Percentiles rank a stretch among this genome's conserved stretches.
Evolutionary conservation across 2,888 invertebrate genomes (phyloP).

Genomic region (Netelia melanura): DNA sequence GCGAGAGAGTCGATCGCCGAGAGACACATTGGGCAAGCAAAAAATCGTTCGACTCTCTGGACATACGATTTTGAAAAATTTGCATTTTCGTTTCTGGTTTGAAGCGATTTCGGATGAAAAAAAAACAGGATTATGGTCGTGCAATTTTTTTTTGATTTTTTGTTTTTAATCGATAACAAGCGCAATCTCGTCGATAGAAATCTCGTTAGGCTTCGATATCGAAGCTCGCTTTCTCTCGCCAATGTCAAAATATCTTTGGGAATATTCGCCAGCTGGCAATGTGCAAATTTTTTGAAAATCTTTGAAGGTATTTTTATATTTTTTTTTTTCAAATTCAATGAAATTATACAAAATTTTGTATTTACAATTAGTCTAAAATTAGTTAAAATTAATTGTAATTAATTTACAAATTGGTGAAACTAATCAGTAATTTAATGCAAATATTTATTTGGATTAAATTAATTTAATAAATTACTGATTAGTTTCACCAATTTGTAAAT

Average conservation of each 20-base stretch:
- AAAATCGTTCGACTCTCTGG: conserved; percentile 3
- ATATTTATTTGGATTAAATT: too few species aligned
- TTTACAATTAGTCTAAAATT: too few species aligned
- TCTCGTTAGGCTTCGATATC: neutral
- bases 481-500: too few species aligned
- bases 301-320: too few species aligned
- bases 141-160: neutral
- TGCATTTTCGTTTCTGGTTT: too few species aligned
- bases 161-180: neutral
- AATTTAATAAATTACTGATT: too few species aligned
- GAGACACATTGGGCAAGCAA: conserved; percentile 46
- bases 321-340: neutral
- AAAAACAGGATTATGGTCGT: neutral
- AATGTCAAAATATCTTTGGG: neutral
- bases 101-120: neutral
- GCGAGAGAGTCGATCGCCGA: conserved; percentile 42
- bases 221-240: neutral
- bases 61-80: neutral
- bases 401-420: too few species aligned
- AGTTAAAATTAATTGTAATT: too few species aligned
- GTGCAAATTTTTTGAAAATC: too few species aligned
- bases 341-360: too few species aligned
- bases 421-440: too few species aligned
- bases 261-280: too few species aligned
- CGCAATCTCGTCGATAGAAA: neutral